These are phyloP conservation scores for Tipula vernalis DNA, from an alignment of 2,888 invertebrate genomes.

Conservation along the genomic window DNA sequence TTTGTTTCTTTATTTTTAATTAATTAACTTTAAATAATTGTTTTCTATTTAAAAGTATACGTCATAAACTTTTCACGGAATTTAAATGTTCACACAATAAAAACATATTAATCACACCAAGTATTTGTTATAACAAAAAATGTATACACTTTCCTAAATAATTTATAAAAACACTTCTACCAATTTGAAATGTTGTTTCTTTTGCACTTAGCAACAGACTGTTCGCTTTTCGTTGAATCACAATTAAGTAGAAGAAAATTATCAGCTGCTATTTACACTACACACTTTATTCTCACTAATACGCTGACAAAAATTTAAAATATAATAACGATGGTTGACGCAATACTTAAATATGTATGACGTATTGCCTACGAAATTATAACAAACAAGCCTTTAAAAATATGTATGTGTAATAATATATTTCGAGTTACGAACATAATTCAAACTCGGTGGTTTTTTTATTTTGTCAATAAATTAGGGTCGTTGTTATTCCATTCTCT, in stretches of 20 bases:
- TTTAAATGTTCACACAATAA: neutral
- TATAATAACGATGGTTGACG: neutral
- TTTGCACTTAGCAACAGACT: constrained; percentile 7
- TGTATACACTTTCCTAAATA: neutral
- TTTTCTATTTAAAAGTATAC: neutral
- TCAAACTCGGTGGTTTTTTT: neutral
- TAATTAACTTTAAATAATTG: neutral
- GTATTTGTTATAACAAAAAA: neutral
- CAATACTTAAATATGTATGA: neutral
- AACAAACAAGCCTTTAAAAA: neutral
- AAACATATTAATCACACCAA: neutral
- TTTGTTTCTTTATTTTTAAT: neutral
- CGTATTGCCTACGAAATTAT: neutral
- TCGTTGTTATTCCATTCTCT: too few species aligned
- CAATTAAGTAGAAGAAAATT: neutral
- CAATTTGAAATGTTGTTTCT: neutral
- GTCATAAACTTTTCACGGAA: neutral
- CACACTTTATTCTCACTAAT: neutral
- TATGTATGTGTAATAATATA: neutral
- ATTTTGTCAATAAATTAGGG: too few species aligned
- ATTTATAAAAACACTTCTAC: neutral
- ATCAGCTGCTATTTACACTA: neutral
- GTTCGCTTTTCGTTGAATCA: neutral
- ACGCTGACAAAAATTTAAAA: neutral
- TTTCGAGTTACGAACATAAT: neutral